phyloP scores from a whole-genome alignment of 1,140 invertebrate species.

The Episyrphus balteatus region DNA sequence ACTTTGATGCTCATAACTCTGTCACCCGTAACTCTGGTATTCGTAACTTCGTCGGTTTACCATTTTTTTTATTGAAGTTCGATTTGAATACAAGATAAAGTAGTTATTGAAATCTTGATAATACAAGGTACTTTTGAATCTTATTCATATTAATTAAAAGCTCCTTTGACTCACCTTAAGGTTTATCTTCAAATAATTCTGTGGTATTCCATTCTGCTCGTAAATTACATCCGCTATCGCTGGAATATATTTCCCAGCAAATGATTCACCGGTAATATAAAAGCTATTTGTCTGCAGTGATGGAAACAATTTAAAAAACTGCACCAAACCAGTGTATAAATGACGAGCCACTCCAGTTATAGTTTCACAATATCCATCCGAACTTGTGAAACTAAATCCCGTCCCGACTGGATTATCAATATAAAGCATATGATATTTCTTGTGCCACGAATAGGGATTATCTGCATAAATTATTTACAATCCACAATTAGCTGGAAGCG shows the following conservation, averaged over 20 bases:
- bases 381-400: constrained; percentile 59
- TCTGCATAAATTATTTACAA: not conserved
- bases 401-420: constrained; percentile 78
- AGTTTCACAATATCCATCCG: constrained; percentile 48
- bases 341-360: constrained; percentile 50
- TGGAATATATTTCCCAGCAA: constrained; percentile 74
- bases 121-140: constrained; percentile 11
- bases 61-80: no score
- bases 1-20: no score
- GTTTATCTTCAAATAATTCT: constrained; percentile 45
- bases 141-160: constrained; percentile 21
- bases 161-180: not conserved
- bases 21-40: no score
- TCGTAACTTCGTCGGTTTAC: no score
- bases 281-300: constrained; percentile 54
- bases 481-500: no score
- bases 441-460: constrained; percentile 52
- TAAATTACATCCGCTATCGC: constrained; percentile 62
- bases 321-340: constrained; percentile 47
- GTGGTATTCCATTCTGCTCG: constrained; percentile 41
- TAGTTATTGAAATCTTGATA: no score
- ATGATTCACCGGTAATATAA: constrained; percentile 72
- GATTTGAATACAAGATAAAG: no score
- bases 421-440: constrained; percentile 60
- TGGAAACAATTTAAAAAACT: constrained; percentile 62